Evolutionary conservation across 2,797 vertebrate genomes (phyloP).

Genomic region (Darevskia nairensis): DNA sequence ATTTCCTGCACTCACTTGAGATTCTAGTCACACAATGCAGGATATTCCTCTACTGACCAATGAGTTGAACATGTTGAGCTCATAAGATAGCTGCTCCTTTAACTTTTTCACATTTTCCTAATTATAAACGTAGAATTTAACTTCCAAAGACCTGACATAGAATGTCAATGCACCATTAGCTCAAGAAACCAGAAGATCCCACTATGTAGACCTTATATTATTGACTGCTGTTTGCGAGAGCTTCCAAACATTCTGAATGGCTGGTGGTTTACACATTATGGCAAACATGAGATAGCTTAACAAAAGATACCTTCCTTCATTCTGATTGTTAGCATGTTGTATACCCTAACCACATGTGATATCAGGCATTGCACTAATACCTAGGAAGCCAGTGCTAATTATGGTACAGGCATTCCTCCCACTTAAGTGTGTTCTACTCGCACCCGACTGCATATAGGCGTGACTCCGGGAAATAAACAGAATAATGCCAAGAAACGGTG

Average conservation of each 20-base stretch:
- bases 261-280: not conserved
- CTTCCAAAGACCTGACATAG: not conserved
- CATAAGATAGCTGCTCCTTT: not conserved
- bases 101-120: slow-evolving; percentile 34
- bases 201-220: not conserved
- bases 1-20: not conserved
- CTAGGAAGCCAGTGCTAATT: not conserved
- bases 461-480: no score
- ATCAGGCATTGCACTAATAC: not conserved
- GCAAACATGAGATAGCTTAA: not conserved
- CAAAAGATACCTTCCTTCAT: not conserved
- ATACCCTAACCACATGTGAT: no score
- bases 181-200: not conserved
- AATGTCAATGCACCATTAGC: no score
- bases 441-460: no score
- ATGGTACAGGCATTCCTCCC: no score
- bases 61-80: not conserved
- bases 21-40: slow-evolving; percentile 70
- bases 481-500: no score
- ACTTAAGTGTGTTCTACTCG: no score
- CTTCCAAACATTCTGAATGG: not conserved
- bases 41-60: slow-evolving; percentile 53
- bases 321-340: not conserved
- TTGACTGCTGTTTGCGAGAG: not conserved
- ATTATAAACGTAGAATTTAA: not conserved